A percentile compares a stretch with the other conserved stretches of the same genome.
Conservation (phyloP, 2,888 invertebrate genomes). For the Clepsis dumicolana region DNA sequence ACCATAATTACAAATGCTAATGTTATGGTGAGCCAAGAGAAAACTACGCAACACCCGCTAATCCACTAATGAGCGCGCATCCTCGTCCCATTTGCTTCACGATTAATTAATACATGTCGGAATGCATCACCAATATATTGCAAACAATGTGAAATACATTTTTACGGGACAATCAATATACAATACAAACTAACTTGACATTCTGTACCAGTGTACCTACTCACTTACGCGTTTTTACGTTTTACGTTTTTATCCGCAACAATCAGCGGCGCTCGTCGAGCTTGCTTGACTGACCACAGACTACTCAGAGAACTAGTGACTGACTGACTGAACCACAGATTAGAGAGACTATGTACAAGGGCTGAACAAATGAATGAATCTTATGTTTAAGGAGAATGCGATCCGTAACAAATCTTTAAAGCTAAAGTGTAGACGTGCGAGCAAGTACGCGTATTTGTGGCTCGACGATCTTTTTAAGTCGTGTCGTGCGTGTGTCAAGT, state of each 20-base stretch:
- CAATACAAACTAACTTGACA: slow-evolving; percentile 42
- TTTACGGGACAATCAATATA: slow-evolving; percentile 41
- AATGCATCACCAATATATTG: slow-evolving; percentile 10
- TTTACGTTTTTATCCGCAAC: slow-evolving; percentile 8
- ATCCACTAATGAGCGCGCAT: slow-evolving; percentile 30
- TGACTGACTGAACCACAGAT: no score
- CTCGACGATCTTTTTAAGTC: no score
- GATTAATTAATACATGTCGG: slow-evolving; percentile 27
- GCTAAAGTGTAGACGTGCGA: background rate
- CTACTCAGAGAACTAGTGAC: no score
- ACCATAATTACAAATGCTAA: slow-evolving; percentile 71
- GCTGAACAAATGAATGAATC: background rate
- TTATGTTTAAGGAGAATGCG: background rate
- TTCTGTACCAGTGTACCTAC: slow-evolving; percentile 22
- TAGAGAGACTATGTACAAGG: no score
- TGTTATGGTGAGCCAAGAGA: slow-evolving; percentile 30
- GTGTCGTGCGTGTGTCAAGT: no score
- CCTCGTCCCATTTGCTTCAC: slow-evolving; percentile 20
- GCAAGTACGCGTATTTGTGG: no score
- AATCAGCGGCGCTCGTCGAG: background rate
- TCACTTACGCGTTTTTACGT: slow-evolving; percentile 4
- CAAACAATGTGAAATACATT: slow-evolving; percentile 39
- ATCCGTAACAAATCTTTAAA: background rate
- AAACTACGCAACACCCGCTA: slow-evolving; percentile 35
- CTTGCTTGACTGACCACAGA: background rate